Evolutionary conservation across 1,140 invertebrate species (phyloP).

Genomic region (Drosophila parvula): DNA sequence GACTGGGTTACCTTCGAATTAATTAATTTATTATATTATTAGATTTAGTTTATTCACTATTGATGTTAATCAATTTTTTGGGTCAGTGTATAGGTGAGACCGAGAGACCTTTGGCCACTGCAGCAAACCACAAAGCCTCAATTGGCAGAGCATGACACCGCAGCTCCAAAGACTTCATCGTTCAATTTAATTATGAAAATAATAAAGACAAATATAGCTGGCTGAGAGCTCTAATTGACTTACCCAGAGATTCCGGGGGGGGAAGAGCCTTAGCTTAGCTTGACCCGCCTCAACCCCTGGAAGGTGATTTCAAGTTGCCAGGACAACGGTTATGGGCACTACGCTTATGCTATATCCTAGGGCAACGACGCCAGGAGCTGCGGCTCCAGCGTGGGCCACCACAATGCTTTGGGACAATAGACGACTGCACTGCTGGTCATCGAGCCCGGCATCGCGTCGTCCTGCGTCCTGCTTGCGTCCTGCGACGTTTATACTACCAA

Average conservation of each 20-base stretch:
- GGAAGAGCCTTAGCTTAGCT: neutral
- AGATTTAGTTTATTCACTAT: neutral
- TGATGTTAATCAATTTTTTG: neutral
- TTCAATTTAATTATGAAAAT: constrained; percentile 45
- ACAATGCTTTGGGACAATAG: constrained; percentile 25
- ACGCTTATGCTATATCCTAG: constrained; percentile 12
- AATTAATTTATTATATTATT: no score
- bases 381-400: constrained; percentile 13
- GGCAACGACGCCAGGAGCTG: constrained; percentile 27
- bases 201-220: constrained; percentile 32
- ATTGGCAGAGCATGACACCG: constrained; percentile 10
- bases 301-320: constrained; percentile 36
- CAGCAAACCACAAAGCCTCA: constrained; percentile 40
- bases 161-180: constrained; percentile 5
- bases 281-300: constrained; percentile 9
- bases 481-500: constrained; percentile 60
- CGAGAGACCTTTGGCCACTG: neutral
- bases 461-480: constrained; percentile 19
- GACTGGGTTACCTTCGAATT: no score
- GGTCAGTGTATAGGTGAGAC: neutral
- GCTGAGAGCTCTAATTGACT: constrained; percentile 21
- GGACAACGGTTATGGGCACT: constrained; percentile 43
- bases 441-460: constrained; percentile 55
- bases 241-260: constrained; percentile 25
- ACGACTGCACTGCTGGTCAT: constrained; percentile 43